A percentile compares a stretch with the other conserved stretches of the same genome.
phyloP scores from a whole-genome alignment of 2,113 vertebrate genomes.

The Nestor notabilis region DNA sequence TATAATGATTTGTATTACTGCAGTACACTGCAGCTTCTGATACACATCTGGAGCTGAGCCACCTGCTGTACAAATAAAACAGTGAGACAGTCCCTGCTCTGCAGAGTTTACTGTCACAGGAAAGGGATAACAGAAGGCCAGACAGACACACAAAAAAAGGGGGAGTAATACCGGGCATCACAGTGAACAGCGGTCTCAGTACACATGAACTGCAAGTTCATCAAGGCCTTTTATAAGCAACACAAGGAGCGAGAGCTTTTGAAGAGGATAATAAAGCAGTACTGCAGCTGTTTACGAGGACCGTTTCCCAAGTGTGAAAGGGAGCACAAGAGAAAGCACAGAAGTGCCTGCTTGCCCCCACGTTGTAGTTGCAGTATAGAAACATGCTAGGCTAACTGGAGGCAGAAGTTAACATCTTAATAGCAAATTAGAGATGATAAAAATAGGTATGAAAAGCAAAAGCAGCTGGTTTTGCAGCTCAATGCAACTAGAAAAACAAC shows the following conservation, averaged over 20 bases:
- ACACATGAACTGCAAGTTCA: background rate
- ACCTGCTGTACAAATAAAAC: constrained; percentile 19
- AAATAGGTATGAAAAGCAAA: constrained; percentile 69
- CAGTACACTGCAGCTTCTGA: background rate
- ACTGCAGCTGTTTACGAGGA: constrained; percentile 60
- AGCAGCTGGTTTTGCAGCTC: constrained; percentile 54
- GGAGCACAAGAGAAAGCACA: constrained; percentile 32
- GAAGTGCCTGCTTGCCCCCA: background rate
- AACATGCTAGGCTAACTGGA: background rate
- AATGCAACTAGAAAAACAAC: constrained; percentile 42
- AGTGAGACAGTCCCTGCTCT: background rate
- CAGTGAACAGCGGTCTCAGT: background rate
- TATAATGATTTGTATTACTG: background rate
- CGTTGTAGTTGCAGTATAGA: background rate
- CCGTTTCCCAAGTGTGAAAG: constrained; percentile 48
- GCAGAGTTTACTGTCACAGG: background rate
- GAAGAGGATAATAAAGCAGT: constrained; percentile 40
- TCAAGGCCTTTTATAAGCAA: constrained; percentile 38
- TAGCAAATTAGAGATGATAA: constrained; percentile 63
- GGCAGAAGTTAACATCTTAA: constrained; percentile 65
- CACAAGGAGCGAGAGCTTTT: constrained; percentile 38
- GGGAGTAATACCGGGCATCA: background rate
- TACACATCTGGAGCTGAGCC: constrained; percentile 17
- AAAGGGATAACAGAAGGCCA: background rate
- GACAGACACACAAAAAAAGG: background rate